These are phyloP conservation scores for Melanotus villosus DNA, from an alignment of 2,888 invertebrate genomes.

Conservation along the genomic window DNA sequence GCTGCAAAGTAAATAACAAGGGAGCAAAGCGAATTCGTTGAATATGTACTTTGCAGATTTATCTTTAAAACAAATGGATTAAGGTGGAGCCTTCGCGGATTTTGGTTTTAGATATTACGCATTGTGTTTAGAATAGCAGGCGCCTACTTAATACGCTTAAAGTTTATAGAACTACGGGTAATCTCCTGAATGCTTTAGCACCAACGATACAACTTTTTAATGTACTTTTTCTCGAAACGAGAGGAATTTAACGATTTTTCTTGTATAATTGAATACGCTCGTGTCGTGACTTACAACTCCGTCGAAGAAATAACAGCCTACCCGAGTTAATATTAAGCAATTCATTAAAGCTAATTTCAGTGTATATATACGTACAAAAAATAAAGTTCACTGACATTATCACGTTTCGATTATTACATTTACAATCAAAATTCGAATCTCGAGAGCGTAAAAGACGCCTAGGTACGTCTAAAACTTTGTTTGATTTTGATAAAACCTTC, in stretches of 20 bases:
- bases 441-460: not conserved
- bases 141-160: no score
- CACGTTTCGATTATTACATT: not conserved
- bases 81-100: not conserved
- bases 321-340: slow-evolving; percentile 3
- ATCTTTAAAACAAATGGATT: no score
- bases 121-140: no score
- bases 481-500: not conserved
- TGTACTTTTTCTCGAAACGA: not conserved
- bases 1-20: no score
- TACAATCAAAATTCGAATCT: slow-evolving; percentile 4
- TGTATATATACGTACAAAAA: not conserved
- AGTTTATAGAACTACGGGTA: no score
- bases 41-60: no score
- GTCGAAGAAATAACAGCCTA: not conserved
- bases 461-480: not conserved
- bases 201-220: no score
- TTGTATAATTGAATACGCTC: slow-evolving; percentile 6
- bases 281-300: slow-evolving; percentile 9
- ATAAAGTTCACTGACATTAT: slow-evolving; percentile 14
- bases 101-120: not conserved
- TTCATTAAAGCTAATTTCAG: slow-evolving; percentile 6
- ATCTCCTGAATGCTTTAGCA: no score
- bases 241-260: slow-evolving; percentile 6
- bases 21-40: no score